These are phyloP conservation scores for Pollenia angustigena DNA, from an alignment of 2,888 invertebrate genomes.

Conservation along the genomic window DNA sequence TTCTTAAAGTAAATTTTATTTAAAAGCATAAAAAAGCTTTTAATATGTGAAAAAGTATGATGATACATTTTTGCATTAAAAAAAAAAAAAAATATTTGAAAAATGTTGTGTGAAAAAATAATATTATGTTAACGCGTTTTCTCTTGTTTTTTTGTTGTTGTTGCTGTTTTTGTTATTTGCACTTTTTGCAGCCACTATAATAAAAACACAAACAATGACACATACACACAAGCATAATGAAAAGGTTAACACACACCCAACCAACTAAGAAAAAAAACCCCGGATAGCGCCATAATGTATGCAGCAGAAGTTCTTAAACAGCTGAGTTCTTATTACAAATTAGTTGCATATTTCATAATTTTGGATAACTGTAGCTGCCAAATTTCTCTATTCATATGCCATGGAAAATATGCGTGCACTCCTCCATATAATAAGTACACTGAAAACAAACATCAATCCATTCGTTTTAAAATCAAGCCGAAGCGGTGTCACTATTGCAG, in stretches of 20 bases:
- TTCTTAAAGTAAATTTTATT: slow-evolving; percentile 22
- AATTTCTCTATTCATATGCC: no score
- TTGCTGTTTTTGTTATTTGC: slow-evolving; percentile 3
- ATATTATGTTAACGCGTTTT: slow-evolving; percentile 45
- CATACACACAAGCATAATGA: background rate
- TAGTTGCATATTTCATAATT: no score
- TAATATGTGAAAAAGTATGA: slow-evolving; percentile 3
- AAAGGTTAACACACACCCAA: background rate
- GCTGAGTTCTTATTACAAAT: no score
- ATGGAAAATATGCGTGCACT: no score
- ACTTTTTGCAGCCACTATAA: slow-evolving; percentile 22
- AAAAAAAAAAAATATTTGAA: slow-evolving; percentile 29
- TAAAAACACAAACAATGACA: slow-evolving; percentile 28
- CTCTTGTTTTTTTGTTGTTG: slow-evolving; percentile 7
- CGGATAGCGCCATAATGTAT: slow-evolving; percentile 22
- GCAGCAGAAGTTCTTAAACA: slow-evolving; percentile 6
- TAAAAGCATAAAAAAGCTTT: slow-evolving; percentile 9
- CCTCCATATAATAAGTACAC: no score
- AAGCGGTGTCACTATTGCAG: no score
- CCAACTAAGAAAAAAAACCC: slow-evolving; percentile 2
- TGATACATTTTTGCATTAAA: slow-evolving; percentile 20
- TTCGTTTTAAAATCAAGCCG: no score
- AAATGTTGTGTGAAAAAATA: slow-evolving; percentile 41
- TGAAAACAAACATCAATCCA: no score
- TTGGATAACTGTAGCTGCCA: no score